Base-by-base conservation (phyloP, 1,140 invertebrate species). In the Trypoxylus dichotomus region DNA sequence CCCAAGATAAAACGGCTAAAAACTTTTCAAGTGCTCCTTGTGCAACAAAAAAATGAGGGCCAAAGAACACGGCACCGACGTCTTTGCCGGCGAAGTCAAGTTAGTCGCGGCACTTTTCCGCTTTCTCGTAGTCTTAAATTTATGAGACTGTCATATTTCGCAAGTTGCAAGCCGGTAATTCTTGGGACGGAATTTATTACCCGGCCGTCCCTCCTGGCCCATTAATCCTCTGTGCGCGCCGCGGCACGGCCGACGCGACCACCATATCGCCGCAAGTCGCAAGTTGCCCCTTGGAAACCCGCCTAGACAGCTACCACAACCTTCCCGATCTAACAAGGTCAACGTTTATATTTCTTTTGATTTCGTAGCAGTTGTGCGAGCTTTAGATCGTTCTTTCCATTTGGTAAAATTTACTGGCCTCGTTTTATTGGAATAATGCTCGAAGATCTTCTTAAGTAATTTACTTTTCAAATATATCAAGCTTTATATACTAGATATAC, bases 121-220 rank as follows among this genome's bases (percentile, higher is more conserved):
- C 81, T 81, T 80, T 82, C 80, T 83, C 81, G 80, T 79, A 78
- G 78, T 80, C 78, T 79, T 77, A 78, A 82, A 85, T 85, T 85
- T 85, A 85, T 85, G 84, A 85, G 76, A 72, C 82, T 85, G 84
- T 85, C 84, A 85, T 85, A 85, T 84, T 85, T 85, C 83, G 84
- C 84, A 85, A 85, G 80, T 85, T 84, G 84, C 84, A 84, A 81
- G 84, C 83, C 83, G 83, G 84, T 85, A 85, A 85, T 85, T 85
- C 84, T 83, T 85, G 83, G 83, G 80, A 81, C 82, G 81, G 82
- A 85, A 85, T 85, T 85, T 85, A 85, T 85, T 85, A 83, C 81
- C 63, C 42, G 79, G 79, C 82, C 75, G 81, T 83, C 84, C 83
- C 82, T 81, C 81, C 80, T 77, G 84, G 80, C 79, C 81, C 84